These are phyloP conservation scores for Andinoacara biseriatus DNA, from an alignment of 2,113 vertebrate species.

Conservation along the genomic window DNA sequence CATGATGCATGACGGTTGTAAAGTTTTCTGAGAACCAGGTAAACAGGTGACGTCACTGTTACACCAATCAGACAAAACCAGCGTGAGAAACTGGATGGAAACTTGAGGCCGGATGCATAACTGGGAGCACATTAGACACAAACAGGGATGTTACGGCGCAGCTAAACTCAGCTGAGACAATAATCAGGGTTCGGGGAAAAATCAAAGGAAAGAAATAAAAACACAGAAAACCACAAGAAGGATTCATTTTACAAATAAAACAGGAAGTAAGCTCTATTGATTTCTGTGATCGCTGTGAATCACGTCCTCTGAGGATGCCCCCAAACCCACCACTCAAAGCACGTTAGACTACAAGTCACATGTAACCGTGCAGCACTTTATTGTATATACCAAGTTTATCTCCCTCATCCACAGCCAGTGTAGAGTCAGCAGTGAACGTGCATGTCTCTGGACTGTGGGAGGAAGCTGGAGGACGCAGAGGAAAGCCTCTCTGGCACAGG, in stretches of 20 bases:
- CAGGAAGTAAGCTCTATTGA: neutral
- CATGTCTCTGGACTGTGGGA: neutral
- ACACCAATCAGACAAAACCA: neutral
- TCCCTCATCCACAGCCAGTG: neutral
- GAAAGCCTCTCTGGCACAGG: neutral
- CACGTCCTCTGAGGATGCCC: neutral
- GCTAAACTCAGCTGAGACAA: neutral
- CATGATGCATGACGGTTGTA: neutral
- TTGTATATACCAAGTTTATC: neutral
- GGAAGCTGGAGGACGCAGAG: neutral
- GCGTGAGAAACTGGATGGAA: too few relatives aligned
- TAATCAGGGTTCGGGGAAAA: too few relatives aligned
- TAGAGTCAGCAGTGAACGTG: neutral
- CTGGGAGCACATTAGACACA: neutral
- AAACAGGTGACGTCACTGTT: too few relatives aligned
- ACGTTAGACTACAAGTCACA: neutral
- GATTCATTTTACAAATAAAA: neutral
- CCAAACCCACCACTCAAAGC: neutral
- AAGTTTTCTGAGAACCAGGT: too few relatives aligned
- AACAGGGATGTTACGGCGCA: neutral
- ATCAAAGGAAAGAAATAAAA: too few relatives aligned
- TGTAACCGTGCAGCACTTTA: neutral
- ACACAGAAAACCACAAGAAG: neutral
- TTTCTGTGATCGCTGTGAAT: neutral
- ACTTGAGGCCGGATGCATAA: neutral